phyloP scores from a whole-genome alignment of 2,113 vertebrate species.

The Spea bombifrons region DNA sequence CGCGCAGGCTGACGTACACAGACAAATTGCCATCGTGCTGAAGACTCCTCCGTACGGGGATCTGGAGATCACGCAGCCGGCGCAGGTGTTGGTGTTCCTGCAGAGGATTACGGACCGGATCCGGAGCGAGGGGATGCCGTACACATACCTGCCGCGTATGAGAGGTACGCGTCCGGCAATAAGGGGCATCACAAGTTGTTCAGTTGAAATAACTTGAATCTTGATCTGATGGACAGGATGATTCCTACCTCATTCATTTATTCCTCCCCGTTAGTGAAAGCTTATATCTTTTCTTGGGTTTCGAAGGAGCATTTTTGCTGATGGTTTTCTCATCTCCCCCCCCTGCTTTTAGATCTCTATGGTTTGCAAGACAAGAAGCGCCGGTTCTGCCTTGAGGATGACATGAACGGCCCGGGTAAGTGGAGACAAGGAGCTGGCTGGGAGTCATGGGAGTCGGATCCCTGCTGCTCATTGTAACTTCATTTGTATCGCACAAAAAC shows the following conservation, averaged over 20 bases:
- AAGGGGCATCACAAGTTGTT: neutral
- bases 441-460: too few relatives aligned
- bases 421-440: neutral
- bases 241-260: too few relatives aligned
- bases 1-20: slow-evolving; percentile 87
- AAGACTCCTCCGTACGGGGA: slow-evolving; percentile 83
- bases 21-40: slow-evolving; percentile 90
- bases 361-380: neutral
- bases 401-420: slow-evolving; percentile 2
- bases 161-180: slow-evolving; percentile 60
- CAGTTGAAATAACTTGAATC: too few relatives aligned
- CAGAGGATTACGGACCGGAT: slow-evolving; percentile 82
- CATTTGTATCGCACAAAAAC: neutral
- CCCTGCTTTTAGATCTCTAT: neutral
- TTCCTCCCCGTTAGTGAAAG: too few relatives aligned
- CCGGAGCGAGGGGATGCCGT: slow-evolving; percentile 77
- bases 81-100: slow-evolving; percentile 73
- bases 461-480: neutral
- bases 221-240: too few relatives aligned
- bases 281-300: too few relatives aligned
- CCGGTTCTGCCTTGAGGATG: neutral
- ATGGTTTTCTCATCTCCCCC: too few relatives aligned
- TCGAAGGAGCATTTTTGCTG: too few relatives aligned
- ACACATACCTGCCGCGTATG: slow-evolving; percentile 78
- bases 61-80: slow-evolving; percentile 72